A percentile compares a stretch with the other conserved stretches of the same genome.
phyloP scores from a whole-genome alignment of 2,797 vertebrate species.

The Platalea minor region DNA sequence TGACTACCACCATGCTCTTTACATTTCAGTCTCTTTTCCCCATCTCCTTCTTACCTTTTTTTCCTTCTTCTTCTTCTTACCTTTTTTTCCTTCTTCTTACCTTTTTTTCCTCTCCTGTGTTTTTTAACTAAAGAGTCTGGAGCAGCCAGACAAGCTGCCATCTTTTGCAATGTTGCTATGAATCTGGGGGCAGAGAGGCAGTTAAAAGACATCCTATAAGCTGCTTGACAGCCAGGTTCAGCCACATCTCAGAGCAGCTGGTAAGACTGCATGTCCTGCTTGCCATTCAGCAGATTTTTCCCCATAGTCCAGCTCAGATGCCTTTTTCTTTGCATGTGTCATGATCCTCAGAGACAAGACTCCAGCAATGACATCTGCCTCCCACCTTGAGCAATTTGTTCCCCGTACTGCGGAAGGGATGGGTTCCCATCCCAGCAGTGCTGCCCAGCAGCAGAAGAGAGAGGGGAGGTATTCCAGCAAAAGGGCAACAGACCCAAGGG shows the following conservation, averaged over 20 bases:
- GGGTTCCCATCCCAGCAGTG: background rate
- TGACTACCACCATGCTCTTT: background rate
- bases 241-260: background rate
- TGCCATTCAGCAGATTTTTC: background rate
- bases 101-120: background rate
- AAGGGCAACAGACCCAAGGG: slow-evolving; percentile 4
- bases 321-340: background rate
- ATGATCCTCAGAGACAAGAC: background rate
- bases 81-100: background rate
- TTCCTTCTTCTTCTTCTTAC: background rate
- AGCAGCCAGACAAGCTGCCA: background rate
- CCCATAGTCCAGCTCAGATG: background rate
- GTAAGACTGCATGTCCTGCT: background rate
- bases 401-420: background rate
- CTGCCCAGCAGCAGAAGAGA: background rate
- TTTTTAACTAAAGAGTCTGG: background rate
- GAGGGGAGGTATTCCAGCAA: background rate
- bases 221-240: background rate
- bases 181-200: background rate
- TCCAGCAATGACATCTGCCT: accelerated
- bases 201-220: background rate
- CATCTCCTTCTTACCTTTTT: background rate
- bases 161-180: background rate
- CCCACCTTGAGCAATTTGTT: background rate
- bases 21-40: background rate